Evolutionary conservation across 2,113 vertebrate species (phyloP).

Genomic region (Coracopsis vasa): DNA sequence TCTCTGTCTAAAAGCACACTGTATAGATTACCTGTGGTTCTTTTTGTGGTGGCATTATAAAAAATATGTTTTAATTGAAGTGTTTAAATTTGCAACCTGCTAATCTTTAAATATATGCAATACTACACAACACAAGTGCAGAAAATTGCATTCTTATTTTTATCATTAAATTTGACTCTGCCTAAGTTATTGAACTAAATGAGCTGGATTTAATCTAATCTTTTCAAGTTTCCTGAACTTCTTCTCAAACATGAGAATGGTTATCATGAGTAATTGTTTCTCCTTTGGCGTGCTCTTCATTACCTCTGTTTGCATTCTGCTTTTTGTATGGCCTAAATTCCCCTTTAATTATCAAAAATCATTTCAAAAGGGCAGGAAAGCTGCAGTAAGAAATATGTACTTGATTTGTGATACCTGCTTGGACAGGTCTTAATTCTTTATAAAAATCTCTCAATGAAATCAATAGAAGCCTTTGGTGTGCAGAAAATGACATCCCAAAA

Average conservation of each 20-base stretch:
- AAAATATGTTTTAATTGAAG: not conserved
- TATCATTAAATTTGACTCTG: not conserved
- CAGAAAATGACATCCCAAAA: not conserved
- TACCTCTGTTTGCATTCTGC: not conserved
- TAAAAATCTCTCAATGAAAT: not conserved
- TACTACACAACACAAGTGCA: not conserved
- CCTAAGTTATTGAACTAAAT: not conserved
- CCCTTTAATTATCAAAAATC: not conserved
- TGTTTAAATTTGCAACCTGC: not conserved
- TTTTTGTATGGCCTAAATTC: not conserved
- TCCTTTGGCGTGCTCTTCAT: not conserved
- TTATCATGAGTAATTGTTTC: not conserved
- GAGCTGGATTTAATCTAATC: conserved; percentile 1
- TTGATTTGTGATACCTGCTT: not conserved
- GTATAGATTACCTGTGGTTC: not conserved
- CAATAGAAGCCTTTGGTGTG: not conserved
- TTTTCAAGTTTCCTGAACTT: not conserved
- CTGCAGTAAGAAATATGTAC: not conserved
- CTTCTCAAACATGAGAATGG: not conserved
- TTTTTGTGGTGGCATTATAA: not conserved
- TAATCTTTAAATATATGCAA: not conserved
- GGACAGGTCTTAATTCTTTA: not conserved
- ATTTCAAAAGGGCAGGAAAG: not conserved
- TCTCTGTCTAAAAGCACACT: not conserved
- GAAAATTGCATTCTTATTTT: not conserved